Percentiles rank a stretch among this genome's conserved stretches.
phyloP scores from a whole-genome alignment of 2,113 vertebrate genomes.

The Fulmarus glacialis region DNA sequence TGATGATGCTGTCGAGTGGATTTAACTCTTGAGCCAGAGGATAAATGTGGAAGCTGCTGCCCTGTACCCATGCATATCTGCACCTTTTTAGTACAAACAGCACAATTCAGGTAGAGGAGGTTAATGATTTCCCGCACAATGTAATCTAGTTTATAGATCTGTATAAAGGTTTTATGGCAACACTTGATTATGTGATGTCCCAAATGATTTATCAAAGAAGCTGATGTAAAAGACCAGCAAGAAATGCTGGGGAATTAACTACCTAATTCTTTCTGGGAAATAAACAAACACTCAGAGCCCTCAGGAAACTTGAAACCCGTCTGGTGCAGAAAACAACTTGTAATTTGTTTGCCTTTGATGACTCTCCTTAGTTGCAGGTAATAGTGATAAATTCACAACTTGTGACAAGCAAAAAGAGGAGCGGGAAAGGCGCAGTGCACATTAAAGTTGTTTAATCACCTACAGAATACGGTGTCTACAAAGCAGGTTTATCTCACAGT shows the following conservation, averaged over 20 bases:
- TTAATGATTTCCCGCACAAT: conserved; percentile 63
- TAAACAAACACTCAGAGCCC: conserved; percentile 16
- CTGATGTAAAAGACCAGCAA: conserved; percentile 75
- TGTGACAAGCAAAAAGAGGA: conserved; percentile 29
- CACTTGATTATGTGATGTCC: conserved; percentile 63
- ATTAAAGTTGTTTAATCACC: neutral
- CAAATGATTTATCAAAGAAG: conserved; percentile 75
- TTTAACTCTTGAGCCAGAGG: conserved; percentile 19
- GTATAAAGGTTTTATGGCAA: conserved; percentile 68
- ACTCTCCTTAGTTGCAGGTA: conserved; percentile 16
- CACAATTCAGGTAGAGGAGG: conserved; percentile 20
- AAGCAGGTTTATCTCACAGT: neutral
- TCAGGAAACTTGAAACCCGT: conserved; percentile 40
- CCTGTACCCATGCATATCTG: neutral
- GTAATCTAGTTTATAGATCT: conserved; percentile 68
- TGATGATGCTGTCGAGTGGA: neutral
- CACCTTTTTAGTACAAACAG: neutral
- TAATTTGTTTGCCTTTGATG: conserved; percentile 34
- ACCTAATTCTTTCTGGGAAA: conserved; percentile 40
- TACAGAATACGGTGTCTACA: neutral
- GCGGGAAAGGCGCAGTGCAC: neutral
- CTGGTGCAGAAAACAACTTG: conserved; percentile 23
- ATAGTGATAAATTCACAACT: conserved; percentile 29
- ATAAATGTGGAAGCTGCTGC: neutral
- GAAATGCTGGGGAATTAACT: conserved; percentile 57